Percentiles rank a stretch among this genome's conserved stretches.
phyloP scores from a whole-genome alignment of 2,797 vertebrate genomes.

The Hemibagrus guttatus region DNA sequence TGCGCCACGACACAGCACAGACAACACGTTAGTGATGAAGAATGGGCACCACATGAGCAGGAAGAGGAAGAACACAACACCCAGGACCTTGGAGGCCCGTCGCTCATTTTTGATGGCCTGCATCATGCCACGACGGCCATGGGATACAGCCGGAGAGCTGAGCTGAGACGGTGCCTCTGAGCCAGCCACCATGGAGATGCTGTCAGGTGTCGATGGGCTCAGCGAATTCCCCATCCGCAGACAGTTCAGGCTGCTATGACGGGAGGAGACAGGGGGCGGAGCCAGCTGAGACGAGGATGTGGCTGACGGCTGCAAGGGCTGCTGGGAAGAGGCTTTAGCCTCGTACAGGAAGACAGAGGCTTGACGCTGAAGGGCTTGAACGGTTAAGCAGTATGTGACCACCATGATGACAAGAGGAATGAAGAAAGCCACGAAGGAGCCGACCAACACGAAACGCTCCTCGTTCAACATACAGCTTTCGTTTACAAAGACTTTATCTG shows the following conservation, averaged over 20 bases:
- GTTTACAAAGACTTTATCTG: slow-evolving; percentile 90
- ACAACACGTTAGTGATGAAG: slow-evolving; percentile 96
- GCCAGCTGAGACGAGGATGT: slow-evolving; percentile 40
- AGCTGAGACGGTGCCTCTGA: slow-evolving; percentile 82
- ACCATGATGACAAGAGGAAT: slow-evolving; percentile 98
- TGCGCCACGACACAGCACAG: slow-evolving; percentile 85
- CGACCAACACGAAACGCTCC: slow-evolving; percentile 91
- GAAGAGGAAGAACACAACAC: slow-evolving; percentile 98
- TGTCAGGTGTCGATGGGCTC: slow-evolving; percentile 66
- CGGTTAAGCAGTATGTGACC: slow-evolving; percentile 92
- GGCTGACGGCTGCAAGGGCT: slow-evolving; percentile 70
- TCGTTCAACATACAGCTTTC: slow-evolving; percentile 92
- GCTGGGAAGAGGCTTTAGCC: slow-evolving; percentile 73
- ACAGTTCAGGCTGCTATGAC: slow-evolving; percentile 79
- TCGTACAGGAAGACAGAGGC: slow-evolving; percentile 88
- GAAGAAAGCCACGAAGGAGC: slow-evolving; percentile 98
- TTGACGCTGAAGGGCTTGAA: slow-evolving; percentile 88
- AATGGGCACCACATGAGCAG: slow-evolving; percentile 99
- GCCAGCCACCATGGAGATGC: slow-evolving; percentile 82
- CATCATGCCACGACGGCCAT: slow-evolving; percentile 92
- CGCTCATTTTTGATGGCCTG: slow-evolving; percentile 97
- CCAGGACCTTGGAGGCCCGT: slow-evolving; percentile 95
- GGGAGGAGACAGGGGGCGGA: slow-evolving; percentile 34
- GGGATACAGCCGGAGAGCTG: slow-evolving; percentile 81
- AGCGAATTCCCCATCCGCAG: slow-evolving; percentile 69